Conservation (phyloP, 2,113 vertebrate species). For the Oryzias javanicus region DNA sequence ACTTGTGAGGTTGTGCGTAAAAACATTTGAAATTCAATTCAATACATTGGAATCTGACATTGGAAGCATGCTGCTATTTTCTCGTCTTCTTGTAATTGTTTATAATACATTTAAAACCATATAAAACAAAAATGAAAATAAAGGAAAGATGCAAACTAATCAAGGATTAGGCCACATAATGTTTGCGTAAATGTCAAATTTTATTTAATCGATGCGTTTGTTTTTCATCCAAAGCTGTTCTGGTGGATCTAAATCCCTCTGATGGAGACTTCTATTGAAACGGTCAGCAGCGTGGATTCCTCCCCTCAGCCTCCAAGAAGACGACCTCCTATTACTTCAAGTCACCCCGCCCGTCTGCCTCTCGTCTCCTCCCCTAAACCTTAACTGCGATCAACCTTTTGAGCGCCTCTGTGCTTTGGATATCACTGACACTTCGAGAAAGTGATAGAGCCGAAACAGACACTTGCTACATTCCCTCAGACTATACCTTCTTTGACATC, state of each 20-base stretch:
- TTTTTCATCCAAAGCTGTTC: not conserved
- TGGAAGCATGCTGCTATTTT: no score
- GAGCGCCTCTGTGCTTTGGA: conserved; percentile 43
- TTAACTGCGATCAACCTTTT: conserved; percentile 47
- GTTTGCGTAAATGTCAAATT: no score
- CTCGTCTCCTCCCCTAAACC: conserved; percentile 68
- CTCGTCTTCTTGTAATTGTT: no score
- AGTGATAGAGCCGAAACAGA: conserved; percentile 44
- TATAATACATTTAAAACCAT: no score
- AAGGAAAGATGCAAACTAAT: no score
- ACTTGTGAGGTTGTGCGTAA: conserved; percentile 37
- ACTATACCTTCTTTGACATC: conserved; percentile 53
- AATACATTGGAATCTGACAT: no score
- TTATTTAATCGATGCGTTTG: no score
- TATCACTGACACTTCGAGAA: conserved; percentile 4
- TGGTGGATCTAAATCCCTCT: conserved; percentile 10
- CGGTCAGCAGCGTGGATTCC: conserved; percentile 43
- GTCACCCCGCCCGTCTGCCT: conserved; percentile 73
- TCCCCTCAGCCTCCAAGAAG: conserved; percentile 48
- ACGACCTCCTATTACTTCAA: conserved; percentile 68
- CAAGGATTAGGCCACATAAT: no score
- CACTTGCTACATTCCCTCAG: conserved; percentile 51
- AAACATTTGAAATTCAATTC: not conserved
- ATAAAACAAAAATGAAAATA: no score
- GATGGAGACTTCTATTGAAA: conserved; percentile 36